phyloP scores from a whole-genome alignment of 2,888 invertebrate genomes.

The Athalia circularis region DNA sequence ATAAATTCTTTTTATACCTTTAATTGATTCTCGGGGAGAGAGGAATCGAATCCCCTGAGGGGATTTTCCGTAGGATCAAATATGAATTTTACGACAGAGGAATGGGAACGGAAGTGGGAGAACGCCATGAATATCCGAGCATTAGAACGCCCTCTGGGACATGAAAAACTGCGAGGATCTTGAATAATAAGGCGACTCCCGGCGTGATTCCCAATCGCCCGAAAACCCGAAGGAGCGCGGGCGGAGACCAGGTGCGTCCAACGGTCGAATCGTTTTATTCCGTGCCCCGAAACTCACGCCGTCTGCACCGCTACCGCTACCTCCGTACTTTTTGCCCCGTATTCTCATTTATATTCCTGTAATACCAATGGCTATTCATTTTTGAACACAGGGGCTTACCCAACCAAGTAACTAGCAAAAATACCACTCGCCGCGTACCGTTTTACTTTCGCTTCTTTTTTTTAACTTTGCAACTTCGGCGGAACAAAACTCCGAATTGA shows the following conservation, averaged over 20 bases:
- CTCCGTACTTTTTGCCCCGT: conserved; percentile 14
- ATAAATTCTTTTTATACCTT: conserved; percentile 3
- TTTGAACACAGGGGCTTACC: conserved; percentile 27
- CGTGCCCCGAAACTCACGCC: conserved; percentile 9
- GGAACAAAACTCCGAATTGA: too few species aligned
- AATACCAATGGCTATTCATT: conserved; percentile 42
- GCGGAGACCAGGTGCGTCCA: conserved; percentile 47
- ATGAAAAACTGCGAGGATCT: conserved; percentile 48
- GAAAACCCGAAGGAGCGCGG: conserved; percentile 35
- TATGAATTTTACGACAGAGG: conserved; percentile 47
- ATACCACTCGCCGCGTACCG: neutral
- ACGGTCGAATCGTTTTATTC: conserved; percentile 49
- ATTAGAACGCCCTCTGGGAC: conserved; percentile 46
- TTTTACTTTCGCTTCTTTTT: too few species aligned
- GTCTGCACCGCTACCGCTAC: neutral
- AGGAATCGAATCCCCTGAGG: conserved; percentile 5
- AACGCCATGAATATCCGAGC: conserved; percentile 47
- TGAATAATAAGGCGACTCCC: conserved; percentile 48
- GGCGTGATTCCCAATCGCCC: conserved; percentile 47
- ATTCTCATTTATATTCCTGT: conserved; percentile 46
- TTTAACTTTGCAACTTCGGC: too few species aligned
- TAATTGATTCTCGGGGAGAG: neutral
- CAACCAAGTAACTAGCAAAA: neutral
- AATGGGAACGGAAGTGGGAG: conserved; percentile 40
- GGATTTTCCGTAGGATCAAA: conserved; percentile 28